Evolutionary conservation across 2,888 invertebrate species (phyloP).

Genomic region (Cheilosia scutellata): DNA sequence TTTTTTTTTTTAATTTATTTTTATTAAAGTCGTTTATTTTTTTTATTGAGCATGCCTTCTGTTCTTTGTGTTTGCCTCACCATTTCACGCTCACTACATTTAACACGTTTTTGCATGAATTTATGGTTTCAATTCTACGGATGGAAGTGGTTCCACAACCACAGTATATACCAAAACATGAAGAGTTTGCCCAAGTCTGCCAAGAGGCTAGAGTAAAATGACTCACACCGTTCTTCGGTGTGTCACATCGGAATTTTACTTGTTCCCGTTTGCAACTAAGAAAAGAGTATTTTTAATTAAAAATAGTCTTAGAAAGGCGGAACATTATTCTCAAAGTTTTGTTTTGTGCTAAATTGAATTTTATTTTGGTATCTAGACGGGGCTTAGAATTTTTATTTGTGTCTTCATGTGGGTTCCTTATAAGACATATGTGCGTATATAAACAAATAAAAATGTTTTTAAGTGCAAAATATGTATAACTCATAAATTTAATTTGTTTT

Average conservation of each 20-base stretch:
- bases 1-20: conserved; percentile 10
- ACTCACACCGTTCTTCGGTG: conserved; percentile 51
- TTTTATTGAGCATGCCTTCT: conserved; percentile 31
- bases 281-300: conserved; percentile 24
- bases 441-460: not conserved
- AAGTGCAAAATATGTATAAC: not conserved
- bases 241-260: conserved; percentile 67
- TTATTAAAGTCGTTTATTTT: conserved; percentile 16
- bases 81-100: conserved; percentile 39
- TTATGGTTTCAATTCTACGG: conserved; percentile 41
- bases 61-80: conserved; percentile 28
- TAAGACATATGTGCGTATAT: not conserved
- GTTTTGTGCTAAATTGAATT: conserved; percentile 15
- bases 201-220: conserved; percentile 33
- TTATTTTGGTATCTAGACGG: not conserved
- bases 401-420: conserved; percentile 11
- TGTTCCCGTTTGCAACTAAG: conserved; percentile 54
- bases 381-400: not conserved
- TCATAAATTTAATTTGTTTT: conserved; percentile 17
- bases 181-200: conserved; percentile 24
- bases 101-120: conserved; percentile 62
- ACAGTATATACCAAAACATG: not conserved
- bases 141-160: conserved; percentile 32
- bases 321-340: conserved; percentile 28
- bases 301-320: conserved; percentile 38